Percentiles rank a stretch among this genome's conserved stretches.
These are phyloP conservation scores for Heterotis niloticus DNA, from an alignment of 2,113 vertebrate genomes.

Conservation along the genomic window DNA sequence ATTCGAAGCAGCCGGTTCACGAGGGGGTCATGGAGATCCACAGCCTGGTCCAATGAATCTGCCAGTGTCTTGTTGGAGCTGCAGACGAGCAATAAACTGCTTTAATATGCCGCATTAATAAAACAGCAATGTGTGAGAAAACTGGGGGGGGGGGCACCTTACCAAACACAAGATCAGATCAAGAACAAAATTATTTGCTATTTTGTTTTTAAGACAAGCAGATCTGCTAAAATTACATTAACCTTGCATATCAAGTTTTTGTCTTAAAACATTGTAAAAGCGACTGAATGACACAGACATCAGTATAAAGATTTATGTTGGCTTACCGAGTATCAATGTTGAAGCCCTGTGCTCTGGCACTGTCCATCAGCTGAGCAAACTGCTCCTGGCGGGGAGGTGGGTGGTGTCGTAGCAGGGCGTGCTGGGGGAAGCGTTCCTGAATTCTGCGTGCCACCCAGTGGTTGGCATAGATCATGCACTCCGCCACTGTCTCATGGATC, in stretches of 20 bases:
- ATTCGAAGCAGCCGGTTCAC: constrained; percentile 82
- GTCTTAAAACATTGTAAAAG: neutral
- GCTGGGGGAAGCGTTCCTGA: constrained; percentile 76
- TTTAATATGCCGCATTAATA: neutral
- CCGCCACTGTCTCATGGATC: constrained; percentile 88
- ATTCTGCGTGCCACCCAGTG: constrained; percentile 95
- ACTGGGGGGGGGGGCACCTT: neutral
- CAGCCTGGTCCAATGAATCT: constrained; percentile 79
- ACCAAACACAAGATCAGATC: neutral
- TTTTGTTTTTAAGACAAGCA: neutral
- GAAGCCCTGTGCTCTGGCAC: constrained; percentile 78
- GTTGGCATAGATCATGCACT: constrained; percentile 97
- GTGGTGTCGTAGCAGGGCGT: constrained; percentile 81
- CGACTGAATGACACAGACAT: neutral
- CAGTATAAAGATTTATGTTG: neutral
- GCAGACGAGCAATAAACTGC: constrained; percentile 18
- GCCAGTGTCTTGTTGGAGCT: constrained; percentile 90
- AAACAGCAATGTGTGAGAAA: neutral
- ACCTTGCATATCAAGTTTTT: neutral
- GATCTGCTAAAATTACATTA: neutral
- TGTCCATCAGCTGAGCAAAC: constrained; percentile 76
- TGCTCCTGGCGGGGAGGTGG: constrained; percentile 83
- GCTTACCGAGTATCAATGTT: constrained; percentile 79
- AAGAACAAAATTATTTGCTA: neutral
- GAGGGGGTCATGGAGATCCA: constrained; percentile 74